phyloP scores from a whole-genome alignment of 2,888 invertebrate species.

The Pristionchus japonicus region DNA sequence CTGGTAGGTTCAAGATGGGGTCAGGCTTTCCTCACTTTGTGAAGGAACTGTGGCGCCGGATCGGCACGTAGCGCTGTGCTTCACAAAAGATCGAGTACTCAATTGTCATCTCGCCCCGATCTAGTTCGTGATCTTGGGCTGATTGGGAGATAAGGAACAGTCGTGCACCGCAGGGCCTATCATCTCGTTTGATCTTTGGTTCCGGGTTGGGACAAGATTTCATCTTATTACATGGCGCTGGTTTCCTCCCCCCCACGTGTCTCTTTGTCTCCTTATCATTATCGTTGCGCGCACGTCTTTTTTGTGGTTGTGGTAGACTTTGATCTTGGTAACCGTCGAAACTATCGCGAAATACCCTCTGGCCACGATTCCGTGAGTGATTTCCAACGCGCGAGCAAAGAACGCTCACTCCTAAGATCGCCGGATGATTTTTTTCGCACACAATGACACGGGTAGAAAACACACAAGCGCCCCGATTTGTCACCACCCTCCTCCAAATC shows the following conservation, averaged over 20 bases:
- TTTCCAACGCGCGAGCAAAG: neutral
- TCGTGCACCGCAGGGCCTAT: no score
- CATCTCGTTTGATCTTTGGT: neutral
- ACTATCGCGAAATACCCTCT: neutral
- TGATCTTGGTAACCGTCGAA: neutral
- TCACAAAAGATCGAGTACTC: neutral
- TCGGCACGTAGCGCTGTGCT: neutral
- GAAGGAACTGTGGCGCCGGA: neutral
- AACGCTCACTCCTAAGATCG: slow-evolving; percentile 1
- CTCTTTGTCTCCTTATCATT: neutral
- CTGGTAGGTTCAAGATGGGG: no score
- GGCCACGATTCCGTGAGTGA: neutral
- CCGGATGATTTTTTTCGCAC: neutral
- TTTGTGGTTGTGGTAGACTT: neutral
- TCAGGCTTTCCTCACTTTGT: neutral
- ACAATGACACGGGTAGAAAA: neutral
- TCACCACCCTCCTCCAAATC: neutral
- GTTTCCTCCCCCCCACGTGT: no score
- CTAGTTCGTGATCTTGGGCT: neutral
- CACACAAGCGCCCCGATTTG: neutral
- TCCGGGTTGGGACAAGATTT: neutral
- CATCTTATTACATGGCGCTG: neutral
- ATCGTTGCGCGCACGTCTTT: neutral
- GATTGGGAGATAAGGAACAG: neutral
- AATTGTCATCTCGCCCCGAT: neutral